Evolutionary conservation across 1,140 invertebrate genomes (phyloP), one percentile per base, ranked within the genome.

Genomic region (Cydia fagiglandana): DNA sequence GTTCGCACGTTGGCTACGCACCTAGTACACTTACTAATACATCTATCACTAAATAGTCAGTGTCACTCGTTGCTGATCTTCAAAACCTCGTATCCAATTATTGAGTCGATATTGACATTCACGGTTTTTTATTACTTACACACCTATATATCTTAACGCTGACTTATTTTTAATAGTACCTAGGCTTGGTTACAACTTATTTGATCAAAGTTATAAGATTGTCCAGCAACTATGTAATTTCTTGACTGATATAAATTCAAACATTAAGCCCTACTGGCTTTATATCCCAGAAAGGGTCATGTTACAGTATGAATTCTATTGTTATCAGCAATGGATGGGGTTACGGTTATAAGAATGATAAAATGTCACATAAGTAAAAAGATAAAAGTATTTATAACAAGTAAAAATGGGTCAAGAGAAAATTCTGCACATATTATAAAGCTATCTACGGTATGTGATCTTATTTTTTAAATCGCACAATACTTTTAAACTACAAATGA

Each of bases 351-450:
- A 61, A 24, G 56, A 61, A 61, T 61, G 56, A 61, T 61, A 61
- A 61, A 61, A 61, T 12, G 56, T 61, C 56, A 61, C 56, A 61
- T 61, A 17, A 61, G 56, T n/a, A 61, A 61, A 15, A 61, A 7
- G 17, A 61, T 24, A 61, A 61, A 12, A 10, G 20, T 12, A 53
- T n/a, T n/a, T 53, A 17, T n/a, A 50, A 13, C 47, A 50, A 15
- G 50, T 53, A 53, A 17, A 17, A 17, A n/a, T 53, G n/a, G 15
- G 50, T 17, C n/a, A 41, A 41, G 38, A 41, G 38, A 9, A 41
- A 41, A 10, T 41, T 9, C 7, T 41, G 38, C 38, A 41, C 9
- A 41, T 41, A 41, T 41, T 10, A 41, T 41, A 10, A 41, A 41
- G 38, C 38, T 41, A 41, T 41, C 7, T 41, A 10, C 9, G 38